phyloP scores from a whole-genome alignment of 2,113 vertebrate genomes.

The Collichthys lucidus region DNA sequence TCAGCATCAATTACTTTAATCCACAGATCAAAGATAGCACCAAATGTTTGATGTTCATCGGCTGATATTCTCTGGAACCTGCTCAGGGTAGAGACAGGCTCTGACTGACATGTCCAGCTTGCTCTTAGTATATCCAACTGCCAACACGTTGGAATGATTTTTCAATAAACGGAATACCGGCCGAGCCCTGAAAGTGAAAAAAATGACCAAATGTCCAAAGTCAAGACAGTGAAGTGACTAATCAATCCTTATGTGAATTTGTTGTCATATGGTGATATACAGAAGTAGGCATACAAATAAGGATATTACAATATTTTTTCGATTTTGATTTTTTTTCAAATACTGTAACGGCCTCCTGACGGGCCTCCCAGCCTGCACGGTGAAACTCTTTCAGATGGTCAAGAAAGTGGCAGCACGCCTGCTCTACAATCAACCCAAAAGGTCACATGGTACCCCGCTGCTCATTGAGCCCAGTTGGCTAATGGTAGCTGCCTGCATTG shows the following conservation, averaged over 20 bases:
- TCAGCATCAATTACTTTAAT: slow-evolving; percentile 75
- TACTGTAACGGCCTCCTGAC: too few relatives aligned
- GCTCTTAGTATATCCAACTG: slow-evolving; percentile 12
- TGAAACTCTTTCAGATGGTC: too few relatives aligned
- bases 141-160: slow-evolving; percentile 35
- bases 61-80: slow-evolving; percentile 50
- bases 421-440: too few relatives aligned
- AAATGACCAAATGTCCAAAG: slow-evolving; percentile 2
- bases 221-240: background rate
- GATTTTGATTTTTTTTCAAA: too few relatives aligned
- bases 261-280: background rate
- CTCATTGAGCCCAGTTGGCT: too few relatives aligned
- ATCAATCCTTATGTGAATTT: background rate
- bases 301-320: background rate
- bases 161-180: slow-evolving; percentile 21
- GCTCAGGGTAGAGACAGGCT: slow-evolving; percentile 22
- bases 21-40: slow-evolving; percentile 69
- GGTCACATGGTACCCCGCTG: too few relatives aligned
- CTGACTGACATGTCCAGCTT: slow-evolving; percentile 12
- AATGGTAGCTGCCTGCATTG: too few relatives aligned
- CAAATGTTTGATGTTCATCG: slow-evolving; percentile 65
- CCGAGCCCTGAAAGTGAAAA: background rate
- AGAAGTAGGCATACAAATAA: background rate
- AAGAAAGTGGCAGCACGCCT: too few relatives aligned
- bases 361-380: too few relatives aligned